A percentile compares a stretch with the other conserved stretches of the same genome.
phyloP scores from a whole-genome alignment of 2,797 vertebrate species.

The Tachyglossus aculeatus region DNA sequence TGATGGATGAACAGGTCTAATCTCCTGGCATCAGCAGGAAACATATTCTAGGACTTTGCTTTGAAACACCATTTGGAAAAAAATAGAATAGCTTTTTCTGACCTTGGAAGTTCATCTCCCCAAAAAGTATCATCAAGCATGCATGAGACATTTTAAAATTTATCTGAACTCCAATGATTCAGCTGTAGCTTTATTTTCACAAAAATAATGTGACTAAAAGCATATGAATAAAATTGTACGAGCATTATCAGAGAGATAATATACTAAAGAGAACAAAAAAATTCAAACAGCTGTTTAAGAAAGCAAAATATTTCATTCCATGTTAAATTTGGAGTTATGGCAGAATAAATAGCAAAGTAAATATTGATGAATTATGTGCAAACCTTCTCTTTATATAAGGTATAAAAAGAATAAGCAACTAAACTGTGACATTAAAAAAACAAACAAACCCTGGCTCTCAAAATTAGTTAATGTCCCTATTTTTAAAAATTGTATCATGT shows the following conservation, averaged over 20 bases:
- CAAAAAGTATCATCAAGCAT: constrained; percentile 39
- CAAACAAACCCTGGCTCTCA: constrained; percentile 39
- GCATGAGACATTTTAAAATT: constrained; percentile 35
- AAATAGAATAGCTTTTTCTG: constrained; percentile 33
- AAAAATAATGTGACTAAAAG: constrained; percentile 66
- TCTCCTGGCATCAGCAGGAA: too few species aligned
- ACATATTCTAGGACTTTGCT: constrained; percentile 51
- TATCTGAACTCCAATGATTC: constrained; percentile 3
- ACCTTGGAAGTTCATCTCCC: constrained; percentile 46
- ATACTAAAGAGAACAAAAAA: constrained; percentile 54
- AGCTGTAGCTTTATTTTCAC: constrained; percentile 48
- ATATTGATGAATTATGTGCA: constrained; percentile 56
- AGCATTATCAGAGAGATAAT: constrained; percentile 55
- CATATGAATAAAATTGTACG: constrained; percentile 58
- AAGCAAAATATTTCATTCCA: constrained; percentile 50
- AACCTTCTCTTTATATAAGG: constrained; percentile 46
- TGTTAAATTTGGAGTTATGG: constrained; percentile 57
- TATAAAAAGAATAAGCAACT: constrained; percentile 53
- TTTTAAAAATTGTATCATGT: constrained; percentile 60
- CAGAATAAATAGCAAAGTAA: constrained; percentile 56
- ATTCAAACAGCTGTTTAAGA: constrained; percentile 60
- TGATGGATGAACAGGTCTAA: too few species aligned
- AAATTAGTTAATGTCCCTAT: constrained; percentile 62
- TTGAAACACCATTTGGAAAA: constrained; percentile 48
- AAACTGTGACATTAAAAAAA: constrained; percentile 64